Conservation (phyloP, 1,140 invertebrate genomes). For the Drosophila rhopaloa region DNA sequence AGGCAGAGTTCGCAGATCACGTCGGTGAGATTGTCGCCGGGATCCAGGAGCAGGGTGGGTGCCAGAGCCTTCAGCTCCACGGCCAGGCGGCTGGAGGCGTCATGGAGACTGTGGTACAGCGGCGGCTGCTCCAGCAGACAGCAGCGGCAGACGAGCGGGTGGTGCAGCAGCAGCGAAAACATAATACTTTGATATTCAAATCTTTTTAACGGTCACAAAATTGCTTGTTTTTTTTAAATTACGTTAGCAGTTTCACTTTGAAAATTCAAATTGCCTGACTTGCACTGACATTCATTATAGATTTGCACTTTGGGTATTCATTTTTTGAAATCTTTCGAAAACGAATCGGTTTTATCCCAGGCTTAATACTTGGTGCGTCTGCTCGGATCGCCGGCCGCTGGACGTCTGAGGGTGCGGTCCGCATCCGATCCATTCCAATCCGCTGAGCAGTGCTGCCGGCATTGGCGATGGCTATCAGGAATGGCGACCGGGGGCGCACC, state of each 20-base stretch:
- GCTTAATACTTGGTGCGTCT: constrained; percentile 46
- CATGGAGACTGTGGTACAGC: constrained; percentile 56
- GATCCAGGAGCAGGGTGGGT: constrained; percentile 52
- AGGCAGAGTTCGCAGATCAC: constrained; percentile 71
- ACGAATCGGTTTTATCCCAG: constrained; percentile 7
- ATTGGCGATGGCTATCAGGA: constrained; percentile 46
- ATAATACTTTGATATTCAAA: constrained; percentile 54
- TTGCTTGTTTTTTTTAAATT: background rate
- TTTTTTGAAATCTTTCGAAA: background rate
- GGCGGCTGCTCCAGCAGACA: constrained; percentile 68
- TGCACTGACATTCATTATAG: constrained; percentile 7
- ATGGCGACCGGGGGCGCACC: constrained; percentile 48
- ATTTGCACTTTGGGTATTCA: background rate
- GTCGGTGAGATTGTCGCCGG: constrained; percentile 62
- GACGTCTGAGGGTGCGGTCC: constrained; percentile 53
- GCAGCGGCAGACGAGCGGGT: constrained; percentile 67
- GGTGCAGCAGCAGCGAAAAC: constrained; percentile 59
- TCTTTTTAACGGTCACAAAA: background rate
- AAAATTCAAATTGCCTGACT: background rate
- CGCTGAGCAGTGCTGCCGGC: constrained; percentile 6
- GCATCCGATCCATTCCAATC: constrained; percentile 15
- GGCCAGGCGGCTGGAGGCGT: constrained; percentile 42
- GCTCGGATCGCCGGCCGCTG: constrained; percentile 55
- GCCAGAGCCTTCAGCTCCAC: constrained; percentile 47
- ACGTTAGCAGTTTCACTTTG: background rate